Conservation (phyloP, 2,113 vertebrate species). For the Ailuropoda melanoleuca region DNA sequence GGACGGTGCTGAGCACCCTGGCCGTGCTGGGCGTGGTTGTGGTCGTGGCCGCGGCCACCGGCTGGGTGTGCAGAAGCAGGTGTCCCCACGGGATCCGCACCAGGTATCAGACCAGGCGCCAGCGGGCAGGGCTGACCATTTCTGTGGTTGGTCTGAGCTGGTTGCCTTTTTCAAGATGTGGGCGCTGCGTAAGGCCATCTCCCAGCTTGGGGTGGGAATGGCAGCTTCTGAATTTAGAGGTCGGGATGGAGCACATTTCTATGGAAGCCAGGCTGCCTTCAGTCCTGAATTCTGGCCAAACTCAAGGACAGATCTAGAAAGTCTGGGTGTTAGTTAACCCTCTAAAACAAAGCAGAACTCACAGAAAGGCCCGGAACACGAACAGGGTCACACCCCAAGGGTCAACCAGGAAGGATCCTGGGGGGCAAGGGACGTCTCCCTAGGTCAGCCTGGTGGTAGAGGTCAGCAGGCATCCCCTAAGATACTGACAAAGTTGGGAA, state of each 20-base stretch:
- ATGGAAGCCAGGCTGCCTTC: neutral
- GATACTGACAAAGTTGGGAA: neutral
- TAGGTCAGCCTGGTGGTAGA: neutral
- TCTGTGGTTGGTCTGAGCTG: fast-evolving
- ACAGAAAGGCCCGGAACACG: fast-evolving
- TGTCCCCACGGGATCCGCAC: fast-evolving
- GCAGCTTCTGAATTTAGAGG: neutral
- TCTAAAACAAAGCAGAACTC: fast-evolving
- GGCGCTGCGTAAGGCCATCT: fast-evolving
- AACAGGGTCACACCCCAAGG: neutral
- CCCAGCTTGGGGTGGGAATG: fast-evolving
- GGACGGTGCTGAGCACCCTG: fast-evolving
- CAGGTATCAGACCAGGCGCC: neutral
- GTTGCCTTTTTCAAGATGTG: neutral
- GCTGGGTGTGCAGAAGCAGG: neutral
- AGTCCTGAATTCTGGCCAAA: neutral
- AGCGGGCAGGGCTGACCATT: fast-evolving
- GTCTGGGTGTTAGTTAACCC: neutral
- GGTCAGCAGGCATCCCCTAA: fast-evolving
- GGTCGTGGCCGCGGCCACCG: fast-evolving
- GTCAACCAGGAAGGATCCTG: neutral
- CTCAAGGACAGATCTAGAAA: neutral
- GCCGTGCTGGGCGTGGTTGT: fast-evolving
- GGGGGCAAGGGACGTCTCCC: neutral
- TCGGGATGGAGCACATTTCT: fast-evolving